Conservation (phyloP, 1,140 invertebrate species). For the Drosophila rhopaloa region DNA sequence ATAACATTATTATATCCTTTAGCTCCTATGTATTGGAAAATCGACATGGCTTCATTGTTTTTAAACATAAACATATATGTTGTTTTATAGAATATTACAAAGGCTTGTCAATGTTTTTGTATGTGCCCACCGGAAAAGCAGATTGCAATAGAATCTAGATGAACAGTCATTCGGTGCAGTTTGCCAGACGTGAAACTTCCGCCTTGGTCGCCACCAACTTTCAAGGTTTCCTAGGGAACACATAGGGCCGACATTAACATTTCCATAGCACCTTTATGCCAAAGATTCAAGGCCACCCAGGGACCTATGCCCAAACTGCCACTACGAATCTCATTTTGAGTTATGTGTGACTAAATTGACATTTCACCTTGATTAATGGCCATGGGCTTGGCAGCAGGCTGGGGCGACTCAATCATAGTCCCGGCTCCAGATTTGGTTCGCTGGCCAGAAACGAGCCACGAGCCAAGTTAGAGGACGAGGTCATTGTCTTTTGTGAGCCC, state of each 20-base stretch:
- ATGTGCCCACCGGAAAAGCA: conserved; percentile 29
- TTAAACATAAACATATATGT: no score
- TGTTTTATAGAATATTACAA: no score
- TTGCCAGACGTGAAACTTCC: conserved; percentile 41
- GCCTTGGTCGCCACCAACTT: conserved; percentile 11
- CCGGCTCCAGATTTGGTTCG: conserved; percentile 17
- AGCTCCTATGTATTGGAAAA: no score
- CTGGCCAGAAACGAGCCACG: conserved; percentile 10
- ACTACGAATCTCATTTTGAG: conserved; percentile 53
- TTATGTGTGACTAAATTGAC: conserved; percentile 65
- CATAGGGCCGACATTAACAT: background rate
- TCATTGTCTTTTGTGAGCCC: conserved; percentile 52
- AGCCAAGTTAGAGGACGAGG: conserved; percentile 29
- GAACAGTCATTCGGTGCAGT: conserved; percentile 31
- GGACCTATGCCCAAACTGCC: conserved; percentile 4
- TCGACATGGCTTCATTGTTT: no score
- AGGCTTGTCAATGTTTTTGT: no score
- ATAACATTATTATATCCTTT: no score
- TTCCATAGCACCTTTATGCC: conserved; percentile 14
- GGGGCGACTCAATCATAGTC: conserved; percentile 46
- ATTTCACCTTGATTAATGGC: conserved; percentile 70
- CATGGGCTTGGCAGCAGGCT: background rate
- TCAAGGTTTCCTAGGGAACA: conserved; percentile 39
- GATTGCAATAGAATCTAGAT: conserved; percentile 22
- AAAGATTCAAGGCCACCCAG: conserved; percentile 9